Percentiles rank a stretch among this genome's conserved stretches.
phyloP scores from a whole-genome alignment of 1,140 invertebrate species.

The Alviniconcha marisindica region DNA sequence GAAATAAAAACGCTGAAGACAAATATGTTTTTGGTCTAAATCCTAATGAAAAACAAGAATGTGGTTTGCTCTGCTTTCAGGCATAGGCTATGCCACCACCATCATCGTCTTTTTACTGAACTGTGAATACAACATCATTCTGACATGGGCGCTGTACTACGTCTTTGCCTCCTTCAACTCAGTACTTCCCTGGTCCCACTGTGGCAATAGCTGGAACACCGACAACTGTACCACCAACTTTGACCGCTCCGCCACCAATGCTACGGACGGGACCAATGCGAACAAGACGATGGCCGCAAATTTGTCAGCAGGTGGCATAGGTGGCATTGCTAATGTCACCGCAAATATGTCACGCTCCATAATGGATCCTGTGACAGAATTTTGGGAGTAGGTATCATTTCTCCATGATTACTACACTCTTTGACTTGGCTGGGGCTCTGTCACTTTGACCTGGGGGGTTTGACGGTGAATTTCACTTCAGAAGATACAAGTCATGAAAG shows the following conservation, averaged over 20 bases:
- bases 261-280: neutral
- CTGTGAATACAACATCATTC: slow-evolving; percentile 74
- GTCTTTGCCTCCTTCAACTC: slow-evolving; percentile 72
- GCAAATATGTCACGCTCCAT: slow-evolving; percentile 2
- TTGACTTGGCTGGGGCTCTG: neutral
- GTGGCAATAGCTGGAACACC: slow-evolving; percentile 76
- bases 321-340: slow-evolving; percentile 21
- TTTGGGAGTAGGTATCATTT: slow-evolving; percentile 71
- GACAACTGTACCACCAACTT: slow-evolving; percentile 55
- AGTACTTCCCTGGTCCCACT: slow-evolving; percentile 76
- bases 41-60: too few relatives aligned
- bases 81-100: slow-evolving; percentile 68
- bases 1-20: too few relatives aligned
- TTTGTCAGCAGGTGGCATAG: slow-evolving; percentile 22
- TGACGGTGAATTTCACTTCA: neutral
- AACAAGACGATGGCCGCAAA: slow-evolving; percentile 1
- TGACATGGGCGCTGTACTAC: slow-evolving; percentile 75
- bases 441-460: neutral
- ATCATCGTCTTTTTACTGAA: slow-evolving; percentile 70
- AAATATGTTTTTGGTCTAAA: too few relatives aligned
- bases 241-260: neutral
- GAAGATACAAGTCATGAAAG: too few relatives aligned
- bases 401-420: slow-evolving; percentile 1
- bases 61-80: slow-evolving; percentile 61
- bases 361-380: slow-evolving; percentile 70